These are phyloP conservation scores for Choristoneura rosaceana DNA, from an alignment of 2,888 invertebrate genomes.

Conservation along the genomic window DNA sequence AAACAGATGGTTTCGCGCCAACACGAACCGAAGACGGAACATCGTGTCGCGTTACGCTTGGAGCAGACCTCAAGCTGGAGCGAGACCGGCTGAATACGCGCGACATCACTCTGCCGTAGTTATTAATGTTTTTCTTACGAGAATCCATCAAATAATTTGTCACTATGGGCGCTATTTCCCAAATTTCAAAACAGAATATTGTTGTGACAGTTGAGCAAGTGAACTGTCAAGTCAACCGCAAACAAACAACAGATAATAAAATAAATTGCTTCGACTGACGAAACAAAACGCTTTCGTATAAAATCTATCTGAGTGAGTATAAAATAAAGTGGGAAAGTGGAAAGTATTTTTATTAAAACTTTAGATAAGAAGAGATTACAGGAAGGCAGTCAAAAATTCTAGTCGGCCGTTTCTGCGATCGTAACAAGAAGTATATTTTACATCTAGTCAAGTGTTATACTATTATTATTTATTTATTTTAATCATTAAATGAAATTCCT, in stretches of 20 bases:
- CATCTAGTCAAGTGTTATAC: too few relatives aligned
- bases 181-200: constrained; percentile 38
- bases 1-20: constrained; percentile 74
- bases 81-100: constrained; percentile 63
- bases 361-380: too few relatives aligned
- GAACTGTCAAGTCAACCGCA: background rate
- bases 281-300: background rate
- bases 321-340: too few relatives aligned
- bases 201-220: constrained; percentile 31
- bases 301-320: too few relatives aligned
- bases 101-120: constrained; percentile 75
- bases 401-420: too few relatives aligned
- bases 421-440: too few relatives aligned
- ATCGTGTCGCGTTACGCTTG: constrained; percentile 69
- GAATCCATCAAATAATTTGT: constrained; percentile 28
- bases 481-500: too few relatives aligned
- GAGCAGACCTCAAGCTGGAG: constrained; percentile 58
- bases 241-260: constrained; percentile 2
- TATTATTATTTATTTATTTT: too few relatives aligned
- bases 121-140: constrained; percentile 47
- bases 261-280: background rate
- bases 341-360: too few relatives aligned
- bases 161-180: constrained; percentile 7
- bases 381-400: too few relatives aligned
- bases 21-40: constrained; percentile 58